Base-by-base conservation (phyloP, 92 coral and sea anemone species). In the Palythoa grandis region DNA sequence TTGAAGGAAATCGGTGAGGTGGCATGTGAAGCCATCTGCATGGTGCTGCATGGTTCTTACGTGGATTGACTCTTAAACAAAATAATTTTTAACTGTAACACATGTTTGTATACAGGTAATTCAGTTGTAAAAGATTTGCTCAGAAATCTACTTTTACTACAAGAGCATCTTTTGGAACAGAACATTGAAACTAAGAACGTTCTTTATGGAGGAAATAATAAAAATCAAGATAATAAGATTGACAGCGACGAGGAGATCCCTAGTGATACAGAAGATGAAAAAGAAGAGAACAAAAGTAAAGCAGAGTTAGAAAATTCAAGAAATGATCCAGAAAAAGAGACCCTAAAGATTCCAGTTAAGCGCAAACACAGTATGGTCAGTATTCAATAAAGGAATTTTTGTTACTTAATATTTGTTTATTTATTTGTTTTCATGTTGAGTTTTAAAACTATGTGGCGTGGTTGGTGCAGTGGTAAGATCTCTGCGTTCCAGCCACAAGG, bases 221-320 rank as follows among this genome's bases (percentile, higher is more conserved):
- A 78, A 48, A 86, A 61, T 70, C 65, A 60, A 65, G 83, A 84
- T 22, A 40, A 80, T 63, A 56, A 83, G 50, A 72, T 82, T 74
- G 93, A 90, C 24, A 86, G 83, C 74, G 94, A 96, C 66, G 98
- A 94, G 82, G 98, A 94, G 77, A 96, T 96, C 25, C 89, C 96
- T 37, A 94, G 98, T 83, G 98, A 96, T 52, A 85, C 92, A 53
- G 98, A 93, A 74, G 92, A 91, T 47, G 95, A 92, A 74, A 86
- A 86, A 35, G 89, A 90, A 85, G 90, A 89, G 57, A 85, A 82
- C 24, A 86, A 75, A 56, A 73, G 74, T 19, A 80, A 86, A 22
- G 88, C 77, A 57, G 69, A 79, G 50, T 74, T 19, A 5, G 74
- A 56, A 25, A 66, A 37, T 0, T 83, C 86, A 40, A 86, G 79